Evolutionary conservation across 2,888 invertebrate genomes (phyloP), one percentile per base, ranked within the genome.

Genomic region (Dendrolimus pini): DNA sequence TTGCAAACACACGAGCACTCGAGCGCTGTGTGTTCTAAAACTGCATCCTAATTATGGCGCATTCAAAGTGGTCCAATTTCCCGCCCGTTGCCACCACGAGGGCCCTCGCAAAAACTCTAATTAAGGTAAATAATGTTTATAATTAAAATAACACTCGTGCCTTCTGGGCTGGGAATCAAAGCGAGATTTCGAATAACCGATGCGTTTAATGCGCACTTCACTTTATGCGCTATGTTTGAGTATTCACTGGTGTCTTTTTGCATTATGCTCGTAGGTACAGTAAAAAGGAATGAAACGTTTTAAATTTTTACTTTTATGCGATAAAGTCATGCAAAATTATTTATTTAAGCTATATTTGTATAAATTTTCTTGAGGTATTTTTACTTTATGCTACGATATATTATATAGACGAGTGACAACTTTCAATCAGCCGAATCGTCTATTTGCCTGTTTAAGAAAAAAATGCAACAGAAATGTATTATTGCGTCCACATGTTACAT

Each of bases 61-160:
- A 78, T 82, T 78, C 82, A 82, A 86, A 85, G 81, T 77, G 77
- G 77, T 69, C 77, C 80, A 80, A 82, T 83, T 86, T 85, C 72
- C 80, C 81, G 82, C 77, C 74, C 72, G 78, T 73, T 81, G 81
- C 74, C 69, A 69, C 64, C 72, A 75, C 73, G 71, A 85, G 80
- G 70, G 71, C 80, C 66, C 82, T 76, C 68, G 76, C 76, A 77
- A 84, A 83, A 83, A 80, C 76, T 78, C 83, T 89, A 88, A 89
- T 89, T 89, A 89, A 82, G 85, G 85, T 85, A 83, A 87, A 88
- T 89, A 88, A 89, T 87, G 88, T 88, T 88, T 81, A 89, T 87
- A 88, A 90, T 89, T 89, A 89, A 88, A 88, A 89, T 86, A 88
- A 87, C 85, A 83, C 88, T 88, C 75, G 70, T 73, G 69, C 66